phyloP scores from a whole-genome alignment of 2,888 invertebrate genomes.

The Mylabris sibirica region DNA sequence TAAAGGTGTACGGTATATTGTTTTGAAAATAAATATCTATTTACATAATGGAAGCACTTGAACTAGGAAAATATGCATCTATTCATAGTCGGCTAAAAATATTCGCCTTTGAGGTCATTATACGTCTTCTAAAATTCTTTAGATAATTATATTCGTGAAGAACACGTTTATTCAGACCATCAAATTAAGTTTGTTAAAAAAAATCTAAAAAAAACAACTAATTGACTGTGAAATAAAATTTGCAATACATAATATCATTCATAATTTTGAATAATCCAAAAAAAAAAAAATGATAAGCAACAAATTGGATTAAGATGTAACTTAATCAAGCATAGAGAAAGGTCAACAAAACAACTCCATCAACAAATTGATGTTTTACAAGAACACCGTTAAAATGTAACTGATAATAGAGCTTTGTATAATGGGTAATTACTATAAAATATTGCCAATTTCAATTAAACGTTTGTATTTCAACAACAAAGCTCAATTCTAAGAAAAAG shows the following conservation, averaged over 20 bases:
- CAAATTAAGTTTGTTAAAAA: background rate
- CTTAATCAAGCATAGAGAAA: conserved; percentile 2
- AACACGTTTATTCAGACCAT: background rate
- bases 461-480: background rate
- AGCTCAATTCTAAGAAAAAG: background rate
- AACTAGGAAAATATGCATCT: conserved; percentile 41
- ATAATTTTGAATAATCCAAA: background rate
- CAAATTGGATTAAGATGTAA: background rate
- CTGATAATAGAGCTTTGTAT: background rate
- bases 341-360: background rate
- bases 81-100: conserved; percentile 50
- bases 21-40: conserved; percentile 23
- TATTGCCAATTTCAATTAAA: background rate
- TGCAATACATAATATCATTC: background rate
- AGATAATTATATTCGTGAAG: conserved; percentile 2
- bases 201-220: background rate
- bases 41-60: conserved; percentile 36
- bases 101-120: conserved; percentile 47
- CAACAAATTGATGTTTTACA: conserved; percentile 1
- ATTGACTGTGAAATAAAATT: background rate
- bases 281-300: background rate
- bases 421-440: background rate
- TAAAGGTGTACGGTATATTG: background rate
- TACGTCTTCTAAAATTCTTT: conserved; percentile 22
- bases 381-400: background rate